Evolutionary conservation across 2,113 vertebrate species (phyloP), one percentile per base, ranked within the genome.

Genomic region (Oreochromis aureus): DNA sequence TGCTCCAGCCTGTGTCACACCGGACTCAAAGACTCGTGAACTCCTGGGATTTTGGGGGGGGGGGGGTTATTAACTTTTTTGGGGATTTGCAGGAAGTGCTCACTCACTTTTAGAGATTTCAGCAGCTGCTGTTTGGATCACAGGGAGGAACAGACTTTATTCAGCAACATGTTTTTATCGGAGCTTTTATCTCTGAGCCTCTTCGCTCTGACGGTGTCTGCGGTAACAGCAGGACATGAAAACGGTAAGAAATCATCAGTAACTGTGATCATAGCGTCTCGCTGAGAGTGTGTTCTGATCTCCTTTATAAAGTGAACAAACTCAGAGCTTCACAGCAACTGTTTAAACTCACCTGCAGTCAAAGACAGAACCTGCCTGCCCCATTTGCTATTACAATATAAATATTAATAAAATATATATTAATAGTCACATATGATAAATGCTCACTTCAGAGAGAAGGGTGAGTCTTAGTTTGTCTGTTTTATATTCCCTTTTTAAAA

Each of bases 11-110:
- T 16, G 66, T 10, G 39, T 44, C 63, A 69, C 66, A 24, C n/a
- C 1, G 0, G 32, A 66, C 32, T 15, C 39, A 44, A 3, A 1
- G 3, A 10, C 39, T 44, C 1, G 39, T 15, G 1, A 24, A 4
- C 39, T 24, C 22, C n/a, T 5, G 39, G 22, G 22, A n/a, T n/a
- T n/a, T n/a, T n/a, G n/a, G n/a, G n/a, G n/a, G n/a, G n/a, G n/a
- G n/a, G n/a, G n/a, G n/a, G n/a, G n/a, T n/a, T n/a, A n/a, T n/a
- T n/a, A n/a, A n/a, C n/a, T n/a, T n/a, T n/a, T n/a, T n/a, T 5
- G 39, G 22, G 22, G 22, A 24, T 71, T 44, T 46, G 1, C n/a
- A 41, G 36, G n/a, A 71, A 13, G 34, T 69, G 11, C 11, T 41
- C 19, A 8, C 63, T 69, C 10, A 8, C 0, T 0, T 41, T 71